Evolutionary conservation across 2,888 invertebrate species (phyloP).

Genomic region (Zaprionus lineosus): DNA sequence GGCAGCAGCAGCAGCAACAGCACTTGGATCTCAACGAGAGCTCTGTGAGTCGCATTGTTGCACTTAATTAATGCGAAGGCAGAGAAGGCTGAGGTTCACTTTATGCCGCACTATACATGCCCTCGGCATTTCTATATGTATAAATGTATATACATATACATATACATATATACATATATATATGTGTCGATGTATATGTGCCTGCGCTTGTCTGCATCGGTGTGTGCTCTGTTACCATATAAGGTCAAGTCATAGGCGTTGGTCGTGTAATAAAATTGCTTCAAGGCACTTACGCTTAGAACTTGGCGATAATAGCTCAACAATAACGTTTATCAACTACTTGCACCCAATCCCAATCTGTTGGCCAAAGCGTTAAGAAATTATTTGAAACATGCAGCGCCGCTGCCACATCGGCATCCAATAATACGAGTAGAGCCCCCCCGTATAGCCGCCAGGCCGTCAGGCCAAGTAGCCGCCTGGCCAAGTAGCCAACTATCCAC

Average conservation of each 20-base stretch:
- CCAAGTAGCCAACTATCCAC: too few relatives aligned
- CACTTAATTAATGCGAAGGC: slow-evolving; percentile 74
- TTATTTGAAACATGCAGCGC: slow-evolving; percentile 73
- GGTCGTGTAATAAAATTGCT: slow-evolving; percentile 62
- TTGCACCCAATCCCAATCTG: slow-evolving; percentile 62
- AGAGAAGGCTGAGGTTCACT: slow-evolving; percentile 35
- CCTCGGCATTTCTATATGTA: slow-evolving; percentile 41
- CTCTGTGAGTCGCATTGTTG: slow-evolving; percentile 64
- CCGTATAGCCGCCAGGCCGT: too few relatives aligned
- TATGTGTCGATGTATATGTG: slow-evolving; percentile 6
- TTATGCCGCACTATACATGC: slow-evolving; percentile 53
- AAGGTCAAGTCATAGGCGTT: slow-evolving; percentile 61
- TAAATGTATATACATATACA: slow-evolving; percentile 6
- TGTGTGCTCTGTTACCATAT: slow-evolving; percentile 33
- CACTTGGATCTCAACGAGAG: slow-evolving; percentile 24
- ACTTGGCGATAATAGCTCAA: slow-evolving; percentile 56
- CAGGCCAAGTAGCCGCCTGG: too few relatives aligned
- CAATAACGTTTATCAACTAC: slow-evolving; percentile 63
- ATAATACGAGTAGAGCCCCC: slow-evolving; percentile 56
- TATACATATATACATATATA: slow-evolving; percentile 2
- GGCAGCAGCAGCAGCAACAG: too few relatives aligned
- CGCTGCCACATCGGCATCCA: slow-evolving; percentile 60
- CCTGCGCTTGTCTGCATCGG: too few relatives aligned
- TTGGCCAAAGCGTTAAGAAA: slow-evolving; percentile 63
- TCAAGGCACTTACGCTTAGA: slow-evolving; percentile 50